Percentiles rank a stretch among this genome's conserved stretches.
Evolutionary conservation across 2,797 vertebrate species (phyloP).

Genomic region (Todus mexicanus): DNA sequence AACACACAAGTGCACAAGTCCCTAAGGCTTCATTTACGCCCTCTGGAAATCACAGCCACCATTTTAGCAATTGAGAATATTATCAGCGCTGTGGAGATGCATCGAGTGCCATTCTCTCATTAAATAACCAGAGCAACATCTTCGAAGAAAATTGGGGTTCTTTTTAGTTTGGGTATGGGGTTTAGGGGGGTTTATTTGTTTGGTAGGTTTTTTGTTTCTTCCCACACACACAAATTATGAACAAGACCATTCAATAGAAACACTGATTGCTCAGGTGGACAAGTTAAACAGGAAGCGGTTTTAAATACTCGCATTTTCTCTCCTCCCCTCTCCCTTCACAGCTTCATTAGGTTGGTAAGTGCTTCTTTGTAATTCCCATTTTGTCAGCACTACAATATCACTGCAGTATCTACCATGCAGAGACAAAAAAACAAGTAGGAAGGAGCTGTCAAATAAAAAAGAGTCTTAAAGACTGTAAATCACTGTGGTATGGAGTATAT

Average conservation of each 20-base stretch:
- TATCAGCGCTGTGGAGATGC: background rate
- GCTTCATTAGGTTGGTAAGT: conserved; percentile 8
- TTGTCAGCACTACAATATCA: conserved; percentile 17
- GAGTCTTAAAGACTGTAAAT: conserved; percentile 8
- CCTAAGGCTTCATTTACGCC: background rate
- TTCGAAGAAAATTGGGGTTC: background rate
- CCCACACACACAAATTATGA: background rate
- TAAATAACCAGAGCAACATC: background rate
- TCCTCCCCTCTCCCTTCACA: background rate
- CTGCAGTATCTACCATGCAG: background rate
- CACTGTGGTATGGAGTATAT: background rate
- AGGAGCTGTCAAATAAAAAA: conserved; percentile 52
- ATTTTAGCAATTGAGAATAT: background rate
- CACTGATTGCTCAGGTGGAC: background rate
- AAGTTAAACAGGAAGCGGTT: background rate
- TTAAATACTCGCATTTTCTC: background rate
- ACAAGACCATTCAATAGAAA: background rate
- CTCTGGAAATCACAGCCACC: background rate
- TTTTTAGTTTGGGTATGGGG: background rate
- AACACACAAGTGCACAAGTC: background rate
- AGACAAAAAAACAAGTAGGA: conserved; percentile 29
- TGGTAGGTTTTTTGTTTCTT: background rate
- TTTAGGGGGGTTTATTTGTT: no score
- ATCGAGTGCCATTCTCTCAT: background rate
- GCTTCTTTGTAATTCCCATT: background rate